Evolutionary conservation across 2,113 vertebrate species (phyloP).

Genomic region (Tetraodon nigroviridis): DNA sequence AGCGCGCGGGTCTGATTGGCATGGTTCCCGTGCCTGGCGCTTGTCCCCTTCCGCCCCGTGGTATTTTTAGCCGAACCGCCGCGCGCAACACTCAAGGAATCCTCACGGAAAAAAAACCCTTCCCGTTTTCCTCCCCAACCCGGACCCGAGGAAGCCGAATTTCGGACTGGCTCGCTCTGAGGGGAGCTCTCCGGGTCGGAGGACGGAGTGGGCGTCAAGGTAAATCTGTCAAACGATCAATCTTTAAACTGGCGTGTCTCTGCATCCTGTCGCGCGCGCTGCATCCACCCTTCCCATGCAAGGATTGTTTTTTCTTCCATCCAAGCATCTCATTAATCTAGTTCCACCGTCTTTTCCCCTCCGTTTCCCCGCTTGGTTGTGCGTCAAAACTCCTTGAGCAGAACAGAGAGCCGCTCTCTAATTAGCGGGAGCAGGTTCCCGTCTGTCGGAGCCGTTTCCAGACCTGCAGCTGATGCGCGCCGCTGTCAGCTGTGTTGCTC

Average conservation of each 20-base stretch:
- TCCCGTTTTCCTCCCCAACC: conserved; percentile 39
- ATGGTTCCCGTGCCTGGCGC: conserved; percentile 42
- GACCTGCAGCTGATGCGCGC: conserved; percentile 37
- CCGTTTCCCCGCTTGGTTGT: neutral
- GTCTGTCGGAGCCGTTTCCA: conserved; percentile 19
- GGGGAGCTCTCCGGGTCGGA: conserved; percentile 3
- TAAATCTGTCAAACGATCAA: conserved; percentile 40
- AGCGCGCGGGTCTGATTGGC: conserved; percentile 33
- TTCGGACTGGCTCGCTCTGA: conserved; percentile 11
- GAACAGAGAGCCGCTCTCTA: conserved; percentile 18
- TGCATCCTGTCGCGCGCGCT: conserved; percentile 17
- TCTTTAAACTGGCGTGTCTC: conserved; percentile 27
- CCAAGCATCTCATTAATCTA: conserved; percentile 18
- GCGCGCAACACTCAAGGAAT: conserved; percentile 56
- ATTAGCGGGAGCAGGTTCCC: conserved; percentile 36
- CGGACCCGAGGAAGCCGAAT: conserved; percentile 29
- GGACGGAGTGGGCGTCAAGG: conserved; percentile 43
- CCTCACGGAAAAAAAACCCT: conserved; percentile 39
- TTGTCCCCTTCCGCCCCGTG: conserved; percentile 45
- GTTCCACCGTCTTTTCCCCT: neutral
- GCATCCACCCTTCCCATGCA: conserved; percentile 8
- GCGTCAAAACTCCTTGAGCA: conserved; percentile 30
- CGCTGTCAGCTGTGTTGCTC: conserved; percentile 27
- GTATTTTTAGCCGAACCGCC: conserved; percentile 62
- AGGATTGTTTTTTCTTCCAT: neutral